Percentiles rank a stretch among this genome's conserved stretches.
These are phyloP conservation scores for Omphaloscelis lunosa DNA, from an alignment of 2,888 invertebrate genomes.

Conservation along the genomic window DNA sequence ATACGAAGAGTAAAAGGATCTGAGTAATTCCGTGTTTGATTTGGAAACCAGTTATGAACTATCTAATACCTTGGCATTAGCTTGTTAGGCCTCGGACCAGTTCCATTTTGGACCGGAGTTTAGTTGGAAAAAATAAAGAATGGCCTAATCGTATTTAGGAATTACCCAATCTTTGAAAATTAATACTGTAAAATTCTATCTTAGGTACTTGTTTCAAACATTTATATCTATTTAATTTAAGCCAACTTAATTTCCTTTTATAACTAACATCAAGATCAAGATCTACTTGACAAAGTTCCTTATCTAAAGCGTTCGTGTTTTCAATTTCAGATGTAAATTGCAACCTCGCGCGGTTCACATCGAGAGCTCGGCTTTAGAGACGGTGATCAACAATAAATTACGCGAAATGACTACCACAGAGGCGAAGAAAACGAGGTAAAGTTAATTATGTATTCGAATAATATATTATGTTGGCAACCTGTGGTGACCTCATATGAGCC, in stretches of 20 bases:
- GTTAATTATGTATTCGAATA: neutral
- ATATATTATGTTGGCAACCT: neutral
- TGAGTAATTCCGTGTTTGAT: conserved; percentile 1
- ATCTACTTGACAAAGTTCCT: conserved; percentile 1
- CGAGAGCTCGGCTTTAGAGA: conserved; percentile 89
- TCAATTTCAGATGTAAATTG: conserved; percentile 89
- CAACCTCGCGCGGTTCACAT: conserved; percentile 90
- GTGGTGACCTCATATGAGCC: neutral
- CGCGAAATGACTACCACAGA: conserved; percentile 84
- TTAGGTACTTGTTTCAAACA: neutral
- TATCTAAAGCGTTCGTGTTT: conserved; percentile 30
- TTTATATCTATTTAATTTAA: neutral
- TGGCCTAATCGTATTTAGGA: neutral
- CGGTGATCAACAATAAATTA: conserved; percentile 88
- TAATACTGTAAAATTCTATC: neutral
- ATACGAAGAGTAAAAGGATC: conserved; percentile 8
- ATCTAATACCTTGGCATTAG: neutral
- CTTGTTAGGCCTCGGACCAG: neutral
- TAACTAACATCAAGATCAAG: neutral
- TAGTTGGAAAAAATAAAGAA: conserved; percentile 1
- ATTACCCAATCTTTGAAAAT: neutral
- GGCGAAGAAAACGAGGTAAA: conserved; percentile 84
- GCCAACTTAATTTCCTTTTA: neutral
- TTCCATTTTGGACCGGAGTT: neutral
- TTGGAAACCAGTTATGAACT: conserved; percentile 40